Percentiles rank a stretch among this genome's conserved stretches.
Conservation (phyloP, 1,140 invertebrate species). For the Archivesica marissinica region DNA sequence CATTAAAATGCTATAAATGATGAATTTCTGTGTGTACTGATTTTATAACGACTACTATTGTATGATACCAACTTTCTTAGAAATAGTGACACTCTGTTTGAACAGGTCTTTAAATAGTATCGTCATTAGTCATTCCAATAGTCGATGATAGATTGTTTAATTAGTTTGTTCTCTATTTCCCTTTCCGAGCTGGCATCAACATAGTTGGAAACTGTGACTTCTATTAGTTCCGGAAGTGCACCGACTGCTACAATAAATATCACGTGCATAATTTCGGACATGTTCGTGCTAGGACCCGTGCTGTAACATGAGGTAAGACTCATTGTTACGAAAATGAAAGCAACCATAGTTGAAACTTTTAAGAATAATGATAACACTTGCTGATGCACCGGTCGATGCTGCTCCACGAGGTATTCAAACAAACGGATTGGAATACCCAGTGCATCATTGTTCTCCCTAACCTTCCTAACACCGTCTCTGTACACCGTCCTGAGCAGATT, state of each 20-base stretch:
- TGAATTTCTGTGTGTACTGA: too few species aligned
- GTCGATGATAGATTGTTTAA: slow-evolving; percentile 21
- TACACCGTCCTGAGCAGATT: background rate
- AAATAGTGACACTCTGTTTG: background rate
- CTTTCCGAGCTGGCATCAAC: background rate
- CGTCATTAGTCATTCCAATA: background rate
- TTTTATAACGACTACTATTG: too few species aligned
- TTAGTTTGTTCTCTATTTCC: slow-evolving; percentile 24
- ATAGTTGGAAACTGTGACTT: background rate
- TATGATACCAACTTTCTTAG: too few species aligned
- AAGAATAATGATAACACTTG: background rate
- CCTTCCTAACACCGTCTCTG: background rate
- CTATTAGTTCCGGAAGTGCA: background rate
- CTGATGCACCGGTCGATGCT: background rate
- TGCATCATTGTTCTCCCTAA: background rate
- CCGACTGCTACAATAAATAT: background rate
- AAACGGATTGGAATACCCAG: background rate
- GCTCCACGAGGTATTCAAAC: background rate
- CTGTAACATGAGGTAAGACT: background rate
- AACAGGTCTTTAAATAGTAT: background rate
- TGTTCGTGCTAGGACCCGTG: background rate
- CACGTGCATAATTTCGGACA: background rate
- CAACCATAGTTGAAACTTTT: background rate
- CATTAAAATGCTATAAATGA: too few species aligned
- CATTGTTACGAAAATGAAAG: background rate